Percentiles rank a stretch among this genome's conserved stretches.
phyloP scores from a whole-genome alignment of 2,888 invertebrate genomes.

The Maniola hyperantus region DNA sequence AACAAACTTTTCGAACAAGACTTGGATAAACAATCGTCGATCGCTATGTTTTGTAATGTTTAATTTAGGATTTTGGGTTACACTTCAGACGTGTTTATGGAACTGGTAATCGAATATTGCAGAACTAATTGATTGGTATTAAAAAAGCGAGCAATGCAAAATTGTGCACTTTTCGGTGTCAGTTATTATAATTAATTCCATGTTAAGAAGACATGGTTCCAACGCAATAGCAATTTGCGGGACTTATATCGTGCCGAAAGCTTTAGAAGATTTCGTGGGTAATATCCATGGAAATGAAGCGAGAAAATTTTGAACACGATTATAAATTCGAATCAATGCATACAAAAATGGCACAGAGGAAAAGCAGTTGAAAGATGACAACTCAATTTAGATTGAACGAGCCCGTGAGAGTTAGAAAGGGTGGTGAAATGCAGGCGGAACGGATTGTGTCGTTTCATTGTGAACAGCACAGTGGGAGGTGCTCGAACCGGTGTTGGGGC shows the following conservation, averaged over 20 bases:
- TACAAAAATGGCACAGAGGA: slow-evolving; percentile 45
- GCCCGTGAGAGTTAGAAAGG: slow-evolving; percentile 62
- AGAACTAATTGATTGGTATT: slow-evolving; percentile 55
- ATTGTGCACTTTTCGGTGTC: slow-evolving; percentile 58
- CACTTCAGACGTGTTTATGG: slow-evolving; percentile 25
- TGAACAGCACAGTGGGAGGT: slow-evolving; percentile 53
- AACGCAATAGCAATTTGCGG: no score
- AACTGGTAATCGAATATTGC: slow-evolving; percentile 29
- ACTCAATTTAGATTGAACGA: slow-evolving; percentile 72
- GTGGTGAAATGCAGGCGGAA: slow-evolving; percentile 68
- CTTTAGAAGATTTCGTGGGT: background rate
- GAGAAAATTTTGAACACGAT: background rate
- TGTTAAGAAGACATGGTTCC: no score
- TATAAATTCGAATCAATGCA: background rate
- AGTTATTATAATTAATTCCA: no score
- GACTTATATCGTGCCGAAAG: background rate
- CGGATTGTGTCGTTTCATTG: slow-evolving; percentile 63
- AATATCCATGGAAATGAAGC: background rate
- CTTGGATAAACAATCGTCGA: slow-evolving; percentile 7
- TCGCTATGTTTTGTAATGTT: slow-evolving; percentile 13
- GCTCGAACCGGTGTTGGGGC: slow-evolving; percentile 48
- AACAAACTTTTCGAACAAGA: slow-evolving; percentile 7
- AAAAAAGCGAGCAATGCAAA: slow-evolving; percentile 55
- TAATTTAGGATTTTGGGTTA: slow-evolving; percentile 30
- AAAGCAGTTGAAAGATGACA: slow-evolving; percentile 75